A percentile compares a stretch with the other conserved stretches of the same genome.
phyloP scores from a whole-genome alignment of 2,113 vertebrate genomes.

The Rattus norvegicus region GRCr8 NC_086035.1:17446501-17447000 shows the following conservation, averaged over 20 bases:
- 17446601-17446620: not conserved
- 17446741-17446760: not conserved
- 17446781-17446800: not conserved
- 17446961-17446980: constrained; percentile 9
- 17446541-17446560: constrained; percentile 2
- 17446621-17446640: not conserved
- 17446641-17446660: not conserved
- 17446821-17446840: not conserved
- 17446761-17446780: constrained; percentile 50
- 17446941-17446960: not conserved
- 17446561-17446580: not conserved
- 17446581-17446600: not conserved
- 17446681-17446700: constrained; percentile 17
- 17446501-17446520: not conserved
- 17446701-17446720: not conserved
- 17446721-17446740: not conserved
- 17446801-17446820: not conserved
- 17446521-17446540: not conserved
- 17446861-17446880: constrained; percentile 40
- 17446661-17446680: not conserved
- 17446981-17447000: not conserved
- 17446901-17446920: constrained; percentile 20
- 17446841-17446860: not conserved
- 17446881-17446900: not conserved
- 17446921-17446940: not conserved